A percentile compares a stretch with the other conserved stretches of the same genome.
Evolutionary conservation across 2,888 invertebrate genomes (phyloP).

Genomic region (Criorhina ranunculi): DNA sequence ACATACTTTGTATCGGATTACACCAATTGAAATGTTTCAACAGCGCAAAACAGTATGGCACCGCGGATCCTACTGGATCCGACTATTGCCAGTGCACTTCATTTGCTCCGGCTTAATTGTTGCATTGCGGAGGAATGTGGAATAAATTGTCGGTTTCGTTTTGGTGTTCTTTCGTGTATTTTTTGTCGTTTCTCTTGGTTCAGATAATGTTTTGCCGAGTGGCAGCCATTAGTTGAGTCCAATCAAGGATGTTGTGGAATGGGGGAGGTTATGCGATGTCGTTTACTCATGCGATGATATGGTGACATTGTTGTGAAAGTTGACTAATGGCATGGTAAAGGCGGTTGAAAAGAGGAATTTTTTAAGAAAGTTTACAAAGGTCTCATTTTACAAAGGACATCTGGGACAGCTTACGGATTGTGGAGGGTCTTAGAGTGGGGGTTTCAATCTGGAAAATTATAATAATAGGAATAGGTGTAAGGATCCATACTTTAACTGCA

Average conservation of each 20-base stretch:
- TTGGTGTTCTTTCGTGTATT: conserved; percentile 12
- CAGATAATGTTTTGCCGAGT: conserved; percentile 1
- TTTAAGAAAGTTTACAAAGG: not conserved
- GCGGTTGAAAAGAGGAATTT: not conserved
- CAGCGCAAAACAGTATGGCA: conserved; percentile 58
- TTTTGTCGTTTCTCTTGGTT: not conserved
- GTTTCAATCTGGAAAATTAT: too few species aligned
- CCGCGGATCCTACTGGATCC: not conserved
- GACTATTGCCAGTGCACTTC: conserved; percentile 60
- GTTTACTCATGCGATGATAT: conserved; percentile 17
- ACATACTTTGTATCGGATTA: conserved; percentile 76
- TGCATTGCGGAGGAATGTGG: conserved; percentile 59
- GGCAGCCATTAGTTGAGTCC: conserved; percentile 20
- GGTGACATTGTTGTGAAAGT: conserved; percentile 21
- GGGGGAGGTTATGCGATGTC: conserved; percentile 24
- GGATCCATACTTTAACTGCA: too few species aligned
- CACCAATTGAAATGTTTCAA: conserved; percentile 75
- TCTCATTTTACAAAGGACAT: too few species aligned
- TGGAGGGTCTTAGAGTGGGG: too few species aligned
- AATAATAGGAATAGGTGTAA: too few species aligned
- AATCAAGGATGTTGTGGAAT: conserved; percentile 50
- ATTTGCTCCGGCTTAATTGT: conserved; percentile 70
- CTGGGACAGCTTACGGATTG: too few species aligned
- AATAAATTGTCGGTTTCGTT: conserved; percentile 38
- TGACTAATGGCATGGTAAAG: conserved; percentile 7